Conservation (phyloP, 2,113 vertebrate genomes). For the Cervus canadensis region DNA sequence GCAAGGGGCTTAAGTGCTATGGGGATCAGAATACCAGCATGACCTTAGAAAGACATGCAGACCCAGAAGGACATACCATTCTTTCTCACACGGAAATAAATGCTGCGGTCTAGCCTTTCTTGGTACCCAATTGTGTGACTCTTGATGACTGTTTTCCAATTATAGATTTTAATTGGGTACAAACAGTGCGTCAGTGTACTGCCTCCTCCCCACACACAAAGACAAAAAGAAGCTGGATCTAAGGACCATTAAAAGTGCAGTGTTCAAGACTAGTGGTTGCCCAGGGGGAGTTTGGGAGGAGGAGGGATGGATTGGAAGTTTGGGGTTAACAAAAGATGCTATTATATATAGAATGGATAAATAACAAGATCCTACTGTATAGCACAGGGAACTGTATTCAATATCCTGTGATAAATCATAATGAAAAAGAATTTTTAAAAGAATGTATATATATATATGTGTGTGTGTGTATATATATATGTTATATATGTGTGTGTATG, state of each 20-base stretch:
- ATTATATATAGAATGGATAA: not conserved
- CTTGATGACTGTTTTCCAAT: not conserved
- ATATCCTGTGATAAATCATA: not conserved
- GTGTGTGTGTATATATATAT: not conserved
- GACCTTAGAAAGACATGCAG: not conserved
- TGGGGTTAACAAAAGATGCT: not conserved
- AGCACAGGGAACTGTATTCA: not conserved
- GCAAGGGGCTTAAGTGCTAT: not conserved
- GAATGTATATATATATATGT: not conserved
- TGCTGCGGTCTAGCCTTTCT: not conserved
- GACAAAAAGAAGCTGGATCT: not conserved
- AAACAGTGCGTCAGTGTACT: not conserved
- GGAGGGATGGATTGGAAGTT: no score
- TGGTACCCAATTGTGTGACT: not conserved
- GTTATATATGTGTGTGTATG: not conserved
- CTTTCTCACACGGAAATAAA: not conserved
- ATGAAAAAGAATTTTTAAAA: not conserved
- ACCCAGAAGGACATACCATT: not conserved
- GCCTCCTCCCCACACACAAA: fast-evolving
- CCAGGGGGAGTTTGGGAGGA: not conserved
- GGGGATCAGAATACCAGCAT: not conserved
- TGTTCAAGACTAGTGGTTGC: not conserved
- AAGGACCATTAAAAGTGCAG: not conserved
- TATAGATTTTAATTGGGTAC: not conserved
- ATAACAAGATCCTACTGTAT: not conserved